Evolutionary conservation across 1,140 invertebrate genomes (phyloP).

Genomic region (Nasonia giraulti): DNA sequence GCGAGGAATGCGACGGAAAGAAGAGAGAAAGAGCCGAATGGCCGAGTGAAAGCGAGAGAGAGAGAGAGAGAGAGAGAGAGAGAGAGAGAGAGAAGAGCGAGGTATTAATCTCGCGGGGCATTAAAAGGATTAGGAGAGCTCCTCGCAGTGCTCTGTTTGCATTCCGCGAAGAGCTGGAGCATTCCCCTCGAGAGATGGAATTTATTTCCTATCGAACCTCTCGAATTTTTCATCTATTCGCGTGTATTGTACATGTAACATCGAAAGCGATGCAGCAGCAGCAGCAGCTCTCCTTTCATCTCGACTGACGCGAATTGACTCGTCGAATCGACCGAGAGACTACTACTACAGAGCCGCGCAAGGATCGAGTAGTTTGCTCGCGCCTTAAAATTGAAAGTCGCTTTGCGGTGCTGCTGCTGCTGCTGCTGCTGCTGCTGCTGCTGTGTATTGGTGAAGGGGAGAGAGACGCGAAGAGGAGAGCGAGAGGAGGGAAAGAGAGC

Average conservation of each 20-base stretch:
- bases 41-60: constrained; percentile 20
- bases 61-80: constrained; percentile 41
- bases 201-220: constrained; percentile 15
- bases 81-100: constrained; percentile 6
- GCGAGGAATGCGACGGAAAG: constrained; percentile 13
- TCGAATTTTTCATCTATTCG: not conserved
- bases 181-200: not conserved
- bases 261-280: not conserved
- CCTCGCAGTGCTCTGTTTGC: constrained; percentile 40
- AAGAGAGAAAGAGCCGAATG: not conserved
- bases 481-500: constrained; percentile 33
- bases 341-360: not conserved
- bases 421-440: not conserved
- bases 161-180: constrained; percentile 29
- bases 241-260: not conserved
- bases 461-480: not conserved
- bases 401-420: not conserved
- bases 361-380: constrained; percentile 2
- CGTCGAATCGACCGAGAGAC: constrained; percentile 14
- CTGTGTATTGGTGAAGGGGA: constrained; percentile 16
- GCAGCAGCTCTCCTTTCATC: not conserved
- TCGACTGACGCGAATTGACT: constrained; percentile 11
- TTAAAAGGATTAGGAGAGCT: constrained; percentile 41
- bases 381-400: constrained; percentile 41
- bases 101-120: constrained; percentile 36